Evolutionary conservation across 2,888 invertebrate genomes (phyloP).

Genomic region (Spodoptera littoralis): DNA sequence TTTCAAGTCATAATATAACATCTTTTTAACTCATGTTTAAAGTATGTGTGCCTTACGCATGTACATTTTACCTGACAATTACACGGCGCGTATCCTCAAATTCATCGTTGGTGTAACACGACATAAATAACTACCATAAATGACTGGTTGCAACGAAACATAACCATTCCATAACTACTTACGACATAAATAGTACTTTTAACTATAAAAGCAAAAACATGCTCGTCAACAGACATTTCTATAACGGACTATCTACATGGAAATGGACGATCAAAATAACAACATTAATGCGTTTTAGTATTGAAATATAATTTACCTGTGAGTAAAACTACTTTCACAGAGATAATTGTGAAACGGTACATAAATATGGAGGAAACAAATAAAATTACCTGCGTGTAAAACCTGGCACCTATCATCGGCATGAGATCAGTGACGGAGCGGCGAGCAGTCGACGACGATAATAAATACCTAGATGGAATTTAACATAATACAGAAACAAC

Average conservation of each 20-base stretch:
- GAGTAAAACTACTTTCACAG: slow-evolving; percentile 17
- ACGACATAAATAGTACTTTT: slow-evolving; percentile 14
- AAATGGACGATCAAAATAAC: slow-evolving; percentile 3
- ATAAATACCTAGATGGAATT: slow-evolving; percentile 90
- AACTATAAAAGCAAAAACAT: slow-evolving; percentile 11
- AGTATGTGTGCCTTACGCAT: not conserved
- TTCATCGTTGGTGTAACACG: slow-evolving; percentile 2
- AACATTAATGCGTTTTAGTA: slow-evolving; percentile 8
- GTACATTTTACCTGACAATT: slow-evolving; percentile 1
- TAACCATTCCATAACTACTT: slow-evolving; percentile 1
- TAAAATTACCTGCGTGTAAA: slow-evolving; percentile 95
- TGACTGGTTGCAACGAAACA: slow-evolving; percentile 9
- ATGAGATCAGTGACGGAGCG: slow-evolving; percentile 98
- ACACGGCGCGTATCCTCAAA: not conserved
- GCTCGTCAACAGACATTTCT: slow-evolving; percentile 10
- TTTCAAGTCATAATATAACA: not conserved
- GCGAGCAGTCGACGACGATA: slow-evolving; percentile 89
- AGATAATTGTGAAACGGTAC: slow-evolving; percentile 10
- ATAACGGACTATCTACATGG: slow-evolving; percentile 2
- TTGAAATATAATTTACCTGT: slow-evolving; percentile 23
- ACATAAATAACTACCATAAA: not conserved
- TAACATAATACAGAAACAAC: slow-evolving; percentile 48
- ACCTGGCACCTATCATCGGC: slow-evolving; percentile 99
- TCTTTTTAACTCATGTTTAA: not conserved
- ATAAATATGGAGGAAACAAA: slow-evolving; percentile 22